Evolutionary conservation across 2,113 vertebrate species (phyloP).

Genomic region (Phyllopteryx taeniolatus): DNA sequence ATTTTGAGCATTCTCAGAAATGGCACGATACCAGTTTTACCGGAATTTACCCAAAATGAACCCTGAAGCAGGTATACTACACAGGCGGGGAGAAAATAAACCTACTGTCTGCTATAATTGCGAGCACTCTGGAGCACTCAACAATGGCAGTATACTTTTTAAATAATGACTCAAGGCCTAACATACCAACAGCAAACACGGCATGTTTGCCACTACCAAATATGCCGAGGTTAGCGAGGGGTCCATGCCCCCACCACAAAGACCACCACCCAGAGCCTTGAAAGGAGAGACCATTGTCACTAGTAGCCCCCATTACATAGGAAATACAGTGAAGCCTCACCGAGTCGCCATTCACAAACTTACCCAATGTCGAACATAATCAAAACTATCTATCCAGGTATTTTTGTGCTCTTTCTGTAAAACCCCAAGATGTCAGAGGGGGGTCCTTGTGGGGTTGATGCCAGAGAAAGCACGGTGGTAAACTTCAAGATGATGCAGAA

Average conservation of each 20-base stretch:
- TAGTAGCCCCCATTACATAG: neutral
- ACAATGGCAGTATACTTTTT: neutral
- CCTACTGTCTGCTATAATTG: neutral
- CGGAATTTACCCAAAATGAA: neutral
- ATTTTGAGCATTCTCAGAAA: neutral
- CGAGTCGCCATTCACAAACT: neutral
- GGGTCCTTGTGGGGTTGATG: neutral
- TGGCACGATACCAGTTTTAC: neutral
- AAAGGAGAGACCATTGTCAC: neutral
- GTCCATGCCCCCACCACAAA: neutral
- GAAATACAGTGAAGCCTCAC: neutral
- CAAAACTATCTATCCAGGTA: too few species aligned
- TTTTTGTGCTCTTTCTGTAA: neutral
- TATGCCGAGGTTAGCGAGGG: conserved; percentile 20
- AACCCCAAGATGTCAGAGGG: too few species aligned
- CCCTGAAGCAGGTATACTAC: neutral
- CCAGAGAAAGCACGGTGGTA: neutral
- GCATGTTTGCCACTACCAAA: neutral
- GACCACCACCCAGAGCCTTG: neutral
- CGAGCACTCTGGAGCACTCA: neutral
- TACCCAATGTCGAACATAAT: neutral
- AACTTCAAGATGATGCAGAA: neutral
- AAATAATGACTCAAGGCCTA: neutral
- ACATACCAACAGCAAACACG: neutral
- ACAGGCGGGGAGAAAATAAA: neutral